Base-by-base conservation (phyloP, 2,888 invertebrate species). In the Fragum whitleyi region DNA sequence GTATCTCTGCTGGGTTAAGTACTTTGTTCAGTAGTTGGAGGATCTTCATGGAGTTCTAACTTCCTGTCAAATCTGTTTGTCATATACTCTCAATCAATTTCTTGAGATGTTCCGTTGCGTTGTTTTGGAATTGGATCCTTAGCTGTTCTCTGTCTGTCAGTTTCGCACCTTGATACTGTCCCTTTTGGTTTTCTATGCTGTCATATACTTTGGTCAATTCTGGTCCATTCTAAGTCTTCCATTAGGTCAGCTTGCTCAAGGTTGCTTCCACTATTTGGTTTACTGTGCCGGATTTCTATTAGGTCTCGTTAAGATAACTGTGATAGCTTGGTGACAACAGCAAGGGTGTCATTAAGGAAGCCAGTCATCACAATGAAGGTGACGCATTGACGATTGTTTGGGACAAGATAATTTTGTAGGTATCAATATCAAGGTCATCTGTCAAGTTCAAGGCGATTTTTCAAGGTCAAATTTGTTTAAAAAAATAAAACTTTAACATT, bases 61-160 rank as follows among this genome's bases (percentile, higher is more conserved):
- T n/a, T n/a, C n/a, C n/a, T n/a, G n/a, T n/a, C n/a, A n/a, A n/a
- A n/a, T n/a, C n/a, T n/a, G n/a, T n/a, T n/a, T n/a, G n/a, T n/a
- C n/a, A n/a, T n/a, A n/a, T n/a, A n/a, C n/a, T n/a, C n/a, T n/a
- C n/a, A n/a, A n/a, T n/a, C n/a, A n/a, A n/a, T n/a, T n/a, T n/a
- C n/a, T n/a, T n/a, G n/a, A n/a, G n/a, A n/a, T n/a, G n/a, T n/a
- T n/a, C n/a, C n/a, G n/a, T 47, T 29, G 74, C 19, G 26, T 55
- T 32, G n/a, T 28, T 74, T 65, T 80, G 79, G 65, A 80, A 83
- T 16, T 47, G 62, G 23, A 80, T 83, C 14, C 72, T 28, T 1
- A 61, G 14, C 1, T 70, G 53, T 32, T 72, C 61, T 14, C 61
- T 79, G 73, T 80, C 83, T 7, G 16, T 61, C 2, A 77, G 21